Conservation (phyloP, 2,797 vertebrate species). For the Coregonus suidteri region DNA sequence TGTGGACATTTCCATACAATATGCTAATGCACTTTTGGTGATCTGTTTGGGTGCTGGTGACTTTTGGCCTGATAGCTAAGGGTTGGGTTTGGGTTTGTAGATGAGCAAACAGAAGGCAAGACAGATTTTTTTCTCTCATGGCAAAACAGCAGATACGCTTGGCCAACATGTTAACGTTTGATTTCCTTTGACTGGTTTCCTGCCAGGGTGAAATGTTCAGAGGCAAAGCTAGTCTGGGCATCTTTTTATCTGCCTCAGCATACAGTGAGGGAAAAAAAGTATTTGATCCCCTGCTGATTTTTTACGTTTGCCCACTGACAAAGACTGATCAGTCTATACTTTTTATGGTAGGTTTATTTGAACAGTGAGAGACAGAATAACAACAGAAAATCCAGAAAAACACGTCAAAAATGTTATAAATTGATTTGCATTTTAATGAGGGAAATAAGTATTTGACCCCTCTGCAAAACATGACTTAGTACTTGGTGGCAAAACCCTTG, state of each 20-base stretch:
- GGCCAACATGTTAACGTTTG: slow-evolving; percentile 4
- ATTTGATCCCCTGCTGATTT: too few relatives aligned
- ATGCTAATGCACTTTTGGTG: slow-evolving; percentile 45
- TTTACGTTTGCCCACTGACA: too few relatives aligned
- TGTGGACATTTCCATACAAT: slow-evolving; percentile 56
- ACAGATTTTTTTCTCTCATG: background rate
- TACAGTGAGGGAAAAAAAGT: too few relatives aligned
- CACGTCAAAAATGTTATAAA: too few relatives aligned
- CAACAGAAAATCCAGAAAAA: too few relatives aligned
- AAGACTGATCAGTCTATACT: too few relatives aligned
- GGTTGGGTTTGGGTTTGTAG: slow-evolving; percentile 38
- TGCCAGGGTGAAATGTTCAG: background rate
- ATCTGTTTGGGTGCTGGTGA: slow-evolving; percentile 38
- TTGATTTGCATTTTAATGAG: too few relatives aligned
- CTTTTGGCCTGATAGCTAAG: slow-evolving; percentile 35
- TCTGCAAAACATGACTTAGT: too few relatives aligned
- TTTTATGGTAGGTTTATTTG: too few relatives aligned
- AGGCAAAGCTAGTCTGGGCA: background rate
- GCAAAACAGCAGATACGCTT: background rate
- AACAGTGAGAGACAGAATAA: too few relatives aligned
- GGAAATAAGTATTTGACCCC: too few relatives aligned
- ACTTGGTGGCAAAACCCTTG: too few relatives aligned
- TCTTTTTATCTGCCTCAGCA: background rate
- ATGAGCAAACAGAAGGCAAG: slow-evolving; percentile 35
- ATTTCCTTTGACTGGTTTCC: background rate